Conservation (phyloP, 2,113 vertebrate species). For the Eurypyga helias region DNA sequence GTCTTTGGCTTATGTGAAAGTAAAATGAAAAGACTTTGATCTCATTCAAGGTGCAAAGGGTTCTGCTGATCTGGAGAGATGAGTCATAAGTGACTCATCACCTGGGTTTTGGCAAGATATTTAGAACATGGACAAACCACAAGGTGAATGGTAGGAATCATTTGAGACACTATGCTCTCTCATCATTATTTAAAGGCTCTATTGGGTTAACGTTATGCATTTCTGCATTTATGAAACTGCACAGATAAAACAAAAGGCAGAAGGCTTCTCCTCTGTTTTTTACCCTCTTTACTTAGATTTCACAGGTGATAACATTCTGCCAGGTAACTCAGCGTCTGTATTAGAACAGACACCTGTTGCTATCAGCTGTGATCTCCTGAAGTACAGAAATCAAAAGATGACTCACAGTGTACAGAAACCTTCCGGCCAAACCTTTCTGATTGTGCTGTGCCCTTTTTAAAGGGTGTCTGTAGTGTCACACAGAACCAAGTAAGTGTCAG, state of each 20-base stretch:
- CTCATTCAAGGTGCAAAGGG: constrained; percentile 42
- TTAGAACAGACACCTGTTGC: not conserved
- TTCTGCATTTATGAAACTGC: not conserved
- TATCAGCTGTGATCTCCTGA: not conserved
- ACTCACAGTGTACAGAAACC: not conserved
- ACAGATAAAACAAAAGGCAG: not conserved
- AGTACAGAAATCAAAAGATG: not conserved
- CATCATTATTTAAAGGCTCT: not conserved
- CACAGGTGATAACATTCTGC: not conserved
- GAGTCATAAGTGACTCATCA: constrained; percentile 72
- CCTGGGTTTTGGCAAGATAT: constrained; percentile 59
- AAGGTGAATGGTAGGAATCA: constrained; percentile 47
- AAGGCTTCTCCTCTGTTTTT: not conserved
- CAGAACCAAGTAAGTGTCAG: not conserved
- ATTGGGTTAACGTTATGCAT: not conserved
- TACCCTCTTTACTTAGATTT: not conserved
- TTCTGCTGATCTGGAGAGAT: constrained; percentile 56
- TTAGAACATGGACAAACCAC: constrained; percentile 50
- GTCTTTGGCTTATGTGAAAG: constrained; percentile 8
- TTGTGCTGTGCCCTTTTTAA: not conserved
- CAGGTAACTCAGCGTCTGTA: not conserved
- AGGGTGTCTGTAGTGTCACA: not conserved
- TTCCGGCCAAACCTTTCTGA: not conserved
- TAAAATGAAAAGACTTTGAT: constrained; percentile 31
- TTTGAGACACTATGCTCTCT: not conserved